These are phyloP conservation scores for Petrocephalus microphthalmus DNA, from an alignment of 2,113 vertebrate species.

Conservation along the genomic window DNA sequence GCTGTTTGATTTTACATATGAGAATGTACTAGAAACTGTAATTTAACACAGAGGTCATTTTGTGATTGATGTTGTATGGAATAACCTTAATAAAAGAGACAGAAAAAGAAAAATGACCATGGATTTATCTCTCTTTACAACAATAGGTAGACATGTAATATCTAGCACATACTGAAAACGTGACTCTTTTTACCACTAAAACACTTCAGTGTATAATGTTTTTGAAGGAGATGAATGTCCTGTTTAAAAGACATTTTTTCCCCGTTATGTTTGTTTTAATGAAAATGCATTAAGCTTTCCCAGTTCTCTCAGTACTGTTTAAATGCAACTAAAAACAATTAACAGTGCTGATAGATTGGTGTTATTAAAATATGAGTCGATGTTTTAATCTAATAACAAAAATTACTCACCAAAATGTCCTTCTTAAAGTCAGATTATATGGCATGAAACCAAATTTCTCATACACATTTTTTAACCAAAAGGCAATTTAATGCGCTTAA, in stretches of 20 bases:
- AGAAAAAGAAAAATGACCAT: slow-evolving; percentile 9
- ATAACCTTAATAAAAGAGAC: neutral
- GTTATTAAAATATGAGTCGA: neutral
- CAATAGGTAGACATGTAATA: neutral
- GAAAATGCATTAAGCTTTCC: neutral
- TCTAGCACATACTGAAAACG: neutral
- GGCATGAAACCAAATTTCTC: neutral
- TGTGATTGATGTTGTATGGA: slow-evolving; percentile 7
- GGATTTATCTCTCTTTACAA: neutral
- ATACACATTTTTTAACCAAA: neutral
- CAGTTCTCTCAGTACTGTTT: neutral
- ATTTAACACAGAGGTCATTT: neutral
- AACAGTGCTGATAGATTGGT: neutral
- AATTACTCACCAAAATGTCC: neutral
- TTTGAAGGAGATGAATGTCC: slow-evolving; percentile 1
- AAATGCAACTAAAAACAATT: neutral
- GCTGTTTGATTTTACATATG: neutral
- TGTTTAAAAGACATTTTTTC: neutral
- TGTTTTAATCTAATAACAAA: slow-evolving; percentile 8
- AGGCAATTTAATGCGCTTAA: neutral
- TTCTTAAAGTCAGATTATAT: neutral
- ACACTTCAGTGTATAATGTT: neutral
- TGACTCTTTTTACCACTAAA: neutral
- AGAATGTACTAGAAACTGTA: neutral
- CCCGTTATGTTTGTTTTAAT: neutral